Conservation (phyloP, 2,113 vertebrate genomes). For the Atherinomorus stipes region DNA sequence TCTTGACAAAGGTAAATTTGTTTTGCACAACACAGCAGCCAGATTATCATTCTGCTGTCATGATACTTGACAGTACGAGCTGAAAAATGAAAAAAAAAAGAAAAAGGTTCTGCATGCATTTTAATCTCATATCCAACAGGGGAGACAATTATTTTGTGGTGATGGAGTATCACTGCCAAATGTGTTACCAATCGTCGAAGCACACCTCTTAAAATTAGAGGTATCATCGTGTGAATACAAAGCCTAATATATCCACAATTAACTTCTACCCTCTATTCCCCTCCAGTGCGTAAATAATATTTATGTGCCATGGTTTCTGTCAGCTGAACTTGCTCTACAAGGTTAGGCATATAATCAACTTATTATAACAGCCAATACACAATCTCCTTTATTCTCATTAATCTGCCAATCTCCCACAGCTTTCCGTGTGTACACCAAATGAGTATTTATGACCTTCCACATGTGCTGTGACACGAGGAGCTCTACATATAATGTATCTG, state of each 20-base stretch:
- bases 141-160: constrained; percentile 60
- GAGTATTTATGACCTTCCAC: constrained; percentile 49
- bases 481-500: constrained; percentile 1
- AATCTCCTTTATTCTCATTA: constrained; percentile 58
- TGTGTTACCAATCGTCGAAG: constrained; percentile 58
- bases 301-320: constrained; percentile 51
- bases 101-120: constrained; percentile 47
- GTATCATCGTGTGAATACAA: constrained; percentile 46
- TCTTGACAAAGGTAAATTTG: too few species aligned
- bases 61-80: too few species aligned
- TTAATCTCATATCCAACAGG: constrained; percentile 50
- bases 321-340: constrained; percentile 51
- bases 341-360: constrained; percentile 60
- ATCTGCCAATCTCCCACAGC: constrained; percentile 48
- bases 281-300: constrained; percentile 59
- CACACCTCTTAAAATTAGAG: constrained; percentile 42
- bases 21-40: too few species aligned
- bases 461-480: constrained; percentile 16
- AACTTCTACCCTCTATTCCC: constrained; percentile 55
- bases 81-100: too few species aligned
- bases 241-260: constrained; percentile 50
- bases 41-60: too few species aligned
- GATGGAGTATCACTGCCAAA: constrained; percentile 56
- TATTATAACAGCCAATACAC: constrained; percentile 50
- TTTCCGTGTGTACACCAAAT: constrained; percentile 50